phyloP scores from a whole-genome alignment of 2,113 vertebrate species.

The Diglossa brunneiventris region DNA sequence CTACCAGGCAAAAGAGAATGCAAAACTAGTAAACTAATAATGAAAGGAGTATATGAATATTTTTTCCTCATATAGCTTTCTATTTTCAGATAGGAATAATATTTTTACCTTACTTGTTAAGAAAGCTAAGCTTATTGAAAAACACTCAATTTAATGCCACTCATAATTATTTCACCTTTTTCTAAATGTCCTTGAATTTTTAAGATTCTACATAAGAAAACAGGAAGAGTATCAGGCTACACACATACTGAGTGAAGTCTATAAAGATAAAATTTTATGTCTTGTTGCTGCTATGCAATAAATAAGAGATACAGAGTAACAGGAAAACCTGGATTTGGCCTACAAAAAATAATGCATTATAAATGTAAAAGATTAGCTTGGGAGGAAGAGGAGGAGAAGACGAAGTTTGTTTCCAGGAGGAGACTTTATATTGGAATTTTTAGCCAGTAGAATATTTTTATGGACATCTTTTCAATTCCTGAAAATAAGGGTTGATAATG shows the following conservation, averaged over 20 bases:
- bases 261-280: not conserved
- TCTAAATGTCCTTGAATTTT: not conserved
- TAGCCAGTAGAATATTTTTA: slow-evolving; percentile 18
- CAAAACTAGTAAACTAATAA: not conserved
- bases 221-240: not conserved
- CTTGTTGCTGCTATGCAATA: not conserved
- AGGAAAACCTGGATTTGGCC: not conserved
- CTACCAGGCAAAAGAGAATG: not conserved
- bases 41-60: not conserved
- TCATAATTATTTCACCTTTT: not conserved
- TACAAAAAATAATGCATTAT: not conserved
- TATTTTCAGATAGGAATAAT: not conserved
- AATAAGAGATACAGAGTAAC: not conserved
- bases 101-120: not conserved
- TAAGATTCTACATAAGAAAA: not conserved
- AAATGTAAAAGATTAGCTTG: not conserved
- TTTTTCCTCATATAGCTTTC: not conserved
- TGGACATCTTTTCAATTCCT: slow-evolving; percentile 2
- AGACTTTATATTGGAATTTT: not conserved
- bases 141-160: not conserved
- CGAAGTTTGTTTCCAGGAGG: not conserved
- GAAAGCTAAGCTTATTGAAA: not conserved
- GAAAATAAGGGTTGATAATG: slow-evolving; percentile 31
- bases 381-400: not conserved
- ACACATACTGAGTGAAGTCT: fast-evolving